Evolutionary conservation across 1,140 invertebrate genomes (phyloP).

Genomic region (Rhizoglyphus robini): DNA sequence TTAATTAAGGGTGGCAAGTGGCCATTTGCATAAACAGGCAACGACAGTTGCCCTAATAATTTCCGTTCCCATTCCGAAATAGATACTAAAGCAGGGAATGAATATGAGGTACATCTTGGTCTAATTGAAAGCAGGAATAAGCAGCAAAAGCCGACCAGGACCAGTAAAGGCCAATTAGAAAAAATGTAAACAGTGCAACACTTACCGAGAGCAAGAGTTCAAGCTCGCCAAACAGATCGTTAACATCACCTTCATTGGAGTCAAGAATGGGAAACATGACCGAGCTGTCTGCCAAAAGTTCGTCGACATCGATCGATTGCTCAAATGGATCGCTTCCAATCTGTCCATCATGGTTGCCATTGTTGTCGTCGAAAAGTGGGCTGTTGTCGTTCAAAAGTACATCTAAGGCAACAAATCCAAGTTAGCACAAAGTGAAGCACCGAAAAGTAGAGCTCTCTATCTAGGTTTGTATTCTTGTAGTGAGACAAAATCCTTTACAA

Average conservation of each 20-base stretch:
- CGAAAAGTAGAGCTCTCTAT: background rate
- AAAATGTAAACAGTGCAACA: background rate
- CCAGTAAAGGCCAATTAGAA: too few species aligned
- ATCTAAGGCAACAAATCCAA: background rate
- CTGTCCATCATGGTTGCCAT: background rate
- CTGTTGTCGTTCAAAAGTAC: background rate
- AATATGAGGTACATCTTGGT: background rate
- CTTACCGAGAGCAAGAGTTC: conserved; percentile 15
- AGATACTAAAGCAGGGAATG: background rate
- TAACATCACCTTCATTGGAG: conserved; percentile 3
- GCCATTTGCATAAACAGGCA: too few species aligned
- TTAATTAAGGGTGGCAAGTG: too few species aligned
- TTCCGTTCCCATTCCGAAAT: conserved; percentile 11
- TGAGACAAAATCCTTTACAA: background rate
- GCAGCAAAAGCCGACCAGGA: too few species aligned
- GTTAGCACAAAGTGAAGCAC: background rate
- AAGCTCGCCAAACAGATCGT: conserved; percentile 13
- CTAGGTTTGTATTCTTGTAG: background rate
- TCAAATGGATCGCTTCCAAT: background rate
- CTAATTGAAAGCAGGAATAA: too few species aligned
- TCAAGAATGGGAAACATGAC: background rate
- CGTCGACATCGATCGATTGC: background rate
- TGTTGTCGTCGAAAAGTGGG: background rate
- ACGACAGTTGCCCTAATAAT: conserved; percentile 2
- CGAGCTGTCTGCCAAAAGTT: background rate